Base-by-base conservation (phyloP, 2,113 vertebrate genomes). In the Pongo abelii region DNA sequence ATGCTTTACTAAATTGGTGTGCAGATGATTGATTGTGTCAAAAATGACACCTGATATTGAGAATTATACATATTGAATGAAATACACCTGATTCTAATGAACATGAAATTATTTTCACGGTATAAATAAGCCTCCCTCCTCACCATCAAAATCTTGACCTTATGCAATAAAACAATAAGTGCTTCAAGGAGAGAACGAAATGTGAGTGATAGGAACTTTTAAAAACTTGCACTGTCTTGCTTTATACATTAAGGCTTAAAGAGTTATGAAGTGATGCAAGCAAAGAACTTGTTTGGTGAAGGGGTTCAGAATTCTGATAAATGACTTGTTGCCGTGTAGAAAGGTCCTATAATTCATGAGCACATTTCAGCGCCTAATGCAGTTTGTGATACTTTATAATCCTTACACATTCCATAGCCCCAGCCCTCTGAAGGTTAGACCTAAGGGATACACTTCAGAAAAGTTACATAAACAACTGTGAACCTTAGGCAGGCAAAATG, bases 381-480 rank as follows among this genome's bases (percentile, higher is more conserved):
- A 0, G 79, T 95, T 32, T 81, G 67, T 90, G 94, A 96, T 89
- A 78, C 97, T 98, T 98, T 78, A 90, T 98, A 98, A 98, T 97
- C 90, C 96, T 98, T 92, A 80, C 80, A 90, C 98, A 98, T 98
- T 98, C 98, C 98, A 84, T 93, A 96, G 96, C 93, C 52, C 78
- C 16, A 2, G 70, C 95, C 98, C 98, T 98, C 97, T 90, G 98
- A 97, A 98, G 98, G 96, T 98, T 98, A 98, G 97, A 98, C 98
- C 97, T 97, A 75, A 83, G 98, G 98, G 97, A 97, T 98, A 98
- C 96, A 98, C 98, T 98, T 98, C 98, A 98, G 96, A 98, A 99
- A 99, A 99, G 98, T 98, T 99, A 98, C 97, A 98, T 97, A 98
- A 98, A 98, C 98, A 99, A 98, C 98, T 70, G 95, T 97, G 98